Evolutionary conservation across 2,797 vertebrate species (phyloP).

Genomic region (Nyctibius grandis): DNA sequence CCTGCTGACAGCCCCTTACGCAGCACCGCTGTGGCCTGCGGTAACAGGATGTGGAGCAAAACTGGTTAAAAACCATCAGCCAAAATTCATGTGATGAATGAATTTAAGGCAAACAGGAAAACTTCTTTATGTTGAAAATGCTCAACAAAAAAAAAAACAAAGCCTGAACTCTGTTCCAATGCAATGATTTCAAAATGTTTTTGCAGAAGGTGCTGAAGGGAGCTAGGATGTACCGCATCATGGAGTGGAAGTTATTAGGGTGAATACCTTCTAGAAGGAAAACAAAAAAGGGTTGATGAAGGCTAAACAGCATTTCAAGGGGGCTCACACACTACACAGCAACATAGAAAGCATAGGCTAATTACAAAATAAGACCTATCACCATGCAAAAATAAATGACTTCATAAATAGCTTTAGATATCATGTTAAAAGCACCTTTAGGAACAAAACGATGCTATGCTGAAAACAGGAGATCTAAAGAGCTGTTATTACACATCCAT

Average conservation of each 20-base stretch:
- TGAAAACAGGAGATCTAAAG: slow-evolving; percentile 80
- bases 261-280: slow-evolving; percentile 31
- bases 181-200: not conserved
- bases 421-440: slow-evolving; percentile 89
- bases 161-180: not conserved
- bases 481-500: slow-evolving; percentile 83
- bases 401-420: slow-evolving; percentile 83
- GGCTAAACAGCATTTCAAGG: slow-evolving; percentile 50
- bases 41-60: slow-evolving; percentile 29
- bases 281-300: not conserved
- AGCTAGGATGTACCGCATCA: not conserved
- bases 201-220: not conserved
- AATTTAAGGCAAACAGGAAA: slow-evolving; percentile 3
- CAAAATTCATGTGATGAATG: not conserved
- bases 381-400: slow-evolving; percentile 80
- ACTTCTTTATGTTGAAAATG: not conserved
- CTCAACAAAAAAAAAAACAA: not conserved
- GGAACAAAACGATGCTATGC: slow-evolving; percentile 75
- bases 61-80: slow-evolving; percentile 3
- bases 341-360: slow-evolving; percentile 62
- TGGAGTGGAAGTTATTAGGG: slow-evolving; percentile 13
- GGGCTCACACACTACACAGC: slow-evolving; percentile 70
- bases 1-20: not conserved
- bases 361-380: slow-evolving; percentile 83
- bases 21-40: fast-evolving